phyloP scores from a whole-genome alignment of 2,888 invertebrate genomes.

The Luffia ferchaultella region DNA sequence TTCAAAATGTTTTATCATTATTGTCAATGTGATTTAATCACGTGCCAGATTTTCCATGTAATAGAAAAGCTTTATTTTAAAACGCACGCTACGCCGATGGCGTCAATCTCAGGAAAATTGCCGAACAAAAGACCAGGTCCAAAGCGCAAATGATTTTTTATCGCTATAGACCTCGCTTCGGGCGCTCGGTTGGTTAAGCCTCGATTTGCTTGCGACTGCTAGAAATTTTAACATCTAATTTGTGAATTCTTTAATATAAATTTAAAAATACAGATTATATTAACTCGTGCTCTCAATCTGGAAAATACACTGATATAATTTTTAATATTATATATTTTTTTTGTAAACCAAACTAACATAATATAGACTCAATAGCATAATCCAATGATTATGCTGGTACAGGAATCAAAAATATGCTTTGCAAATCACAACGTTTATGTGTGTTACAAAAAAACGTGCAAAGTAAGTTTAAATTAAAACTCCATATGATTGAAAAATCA shows the following conservation, averaged over 20 bases:
- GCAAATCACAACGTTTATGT: too few relatives aligned
- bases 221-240: background rate
- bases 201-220: slow-evolving; percentile 1
- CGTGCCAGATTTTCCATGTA: too few relatives aligned
- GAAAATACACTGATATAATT: background rate
- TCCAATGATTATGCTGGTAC: too few relatives aligned
- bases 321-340: background rate
- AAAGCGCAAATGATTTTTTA: slow-evolving; percentile 17
- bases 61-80: too few relatives aligned
- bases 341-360: background rate
- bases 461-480: too few relatives aligned
- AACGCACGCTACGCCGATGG: background rate
- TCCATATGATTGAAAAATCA: too few relatives aligned
- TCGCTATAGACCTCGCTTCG: slow-evolving; percentile 13
- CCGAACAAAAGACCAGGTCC: slow-evolving; percentile 15
- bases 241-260: background rate
- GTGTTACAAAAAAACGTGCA: too few relatives aligned
- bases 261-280: background rate
- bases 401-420: too few relatives aligned
- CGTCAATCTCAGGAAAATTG: slow-evolving; percentile 13
- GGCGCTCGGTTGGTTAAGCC: slow-evolving; percentile 9
- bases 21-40: too few relatives aligned
- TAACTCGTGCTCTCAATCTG: background rate
- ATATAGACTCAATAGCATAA: background rate
- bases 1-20: too few relatives aligned